Base-by-base conservation (phyloP, 2,113 vertebrate genomes). In the Cacatua alba region DNA sequence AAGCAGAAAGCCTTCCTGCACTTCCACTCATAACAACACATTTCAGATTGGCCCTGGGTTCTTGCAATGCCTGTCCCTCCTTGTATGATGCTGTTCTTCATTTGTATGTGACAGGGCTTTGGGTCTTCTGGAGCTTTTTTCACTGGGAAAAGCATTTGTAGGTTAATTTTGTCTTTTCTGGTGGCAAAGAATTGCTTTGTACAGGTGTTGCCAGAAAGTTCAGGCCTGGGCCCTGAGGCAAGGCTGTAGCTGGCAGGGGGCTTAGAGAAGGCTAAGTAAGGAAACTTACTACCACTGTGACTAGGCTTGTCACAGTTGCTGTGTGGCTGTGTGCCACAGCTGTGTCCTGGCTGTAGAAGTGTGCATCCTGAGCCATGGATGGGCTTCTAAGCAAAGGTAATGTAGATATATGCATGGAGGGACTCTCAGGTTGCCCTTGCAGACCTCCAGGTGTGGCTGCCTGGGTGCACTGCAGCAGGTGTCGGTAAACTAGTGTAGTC, bases 1-100 rank as follows among this genome's bases (percentile, higher is more conserved):
- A 31, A 48, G 2, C 5, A 0, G 26, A 41, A 65, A 29, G 24
- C 41, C 24, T 57, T 7, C 13, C 7, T 44, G 17, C 4, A 1
- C 20, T 76, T 75, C n/a, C 10, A n/a, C 7, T 70, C 9, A 18
- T 0, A 2, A 41, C 53, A 53, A 37, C 21, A 18, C 0, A 0
- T 37, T 67, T 68, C 39, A 26, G 2, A 35, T 12, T 6, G 3
- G 7, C 35, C 37, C 37, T 37, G 37, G 37, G 37, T 37, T 37
- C 37, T 37, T 37, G 37, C 37, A 37, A 37, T 37, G 37, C 37
- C 37, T 37, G 37, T 37, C 37, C 25, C 33, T 75, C 41, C 23
- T 57, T 31, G 19, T n/a, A 43, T 24, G 29, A 28, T 81, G 44
- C 33, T 77, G 9, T 28, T 63, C 19, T 49, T 65, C 4, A 2